Evolutionary conservation across 1,140 invertebrate species (phyloP).

Genomic region (Hydropsyche tenuis): DNA sequence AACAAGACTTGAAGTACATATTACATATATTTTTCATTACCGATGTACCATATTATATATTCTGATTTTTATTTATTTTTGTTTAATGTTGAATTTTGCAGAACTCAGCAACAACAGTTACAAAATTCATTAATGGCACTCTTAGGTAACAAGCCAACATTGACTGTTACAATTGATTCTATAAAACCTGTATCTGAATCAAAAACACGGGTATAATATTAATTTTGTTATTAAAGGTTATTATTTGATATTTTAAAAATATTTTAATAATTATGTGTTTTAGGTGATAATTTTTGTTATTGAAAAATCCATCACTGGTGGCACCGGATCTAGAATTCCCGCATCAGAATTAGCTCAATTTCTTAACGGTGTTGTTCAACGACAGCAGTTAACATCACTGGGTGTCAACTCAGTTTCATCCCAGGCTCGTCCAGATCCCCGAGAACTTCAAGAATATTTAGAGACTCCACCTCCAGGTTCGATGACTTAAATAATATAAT

Average conservation of each 20-base stretch:
- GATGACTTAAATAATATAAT: neutral
- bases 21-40: conserved; percentile 5
- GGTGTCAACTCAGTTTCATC: conserved; percentile 70
- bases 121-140: conserved; percentile 71
- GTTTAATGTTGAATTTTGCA: conserved; percentile 52
- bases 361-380: conserved; percentile 71
- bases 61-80: neutral
- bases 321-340: conserved; percentile 71
- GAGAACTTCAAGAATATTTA: conserved; percentile 86
- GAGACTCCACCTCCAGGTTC: conserved; percentile 83
- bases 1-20: conserved; percentile 73
- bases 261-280: neutral
- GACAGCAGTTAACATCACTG: conserved; percentile 72
- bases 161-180: conserved; percentile 78
- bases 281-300: conserved; percentile 74
- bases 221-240: conserved; percentile 27
- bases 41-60: neutral
- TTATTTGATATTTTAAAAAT: neutral
- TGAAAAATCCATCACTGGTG: conserved; percentile 74
- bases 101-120: conserved; percentile 75
- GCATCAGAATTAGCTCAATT: conserved; percentile 76
- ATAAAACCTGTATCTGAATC: conserved; percentile 76
- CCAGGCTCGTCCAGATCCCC: conserved; percentile 70
- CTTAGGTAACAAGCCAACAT: conserved; percentile 84
- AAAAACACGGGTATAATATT: conserved; percentile 72